phyloP scores from a whole-genome alignment of 2,113 vertebrate species.

The Pterocles gutturalis region DNA sequence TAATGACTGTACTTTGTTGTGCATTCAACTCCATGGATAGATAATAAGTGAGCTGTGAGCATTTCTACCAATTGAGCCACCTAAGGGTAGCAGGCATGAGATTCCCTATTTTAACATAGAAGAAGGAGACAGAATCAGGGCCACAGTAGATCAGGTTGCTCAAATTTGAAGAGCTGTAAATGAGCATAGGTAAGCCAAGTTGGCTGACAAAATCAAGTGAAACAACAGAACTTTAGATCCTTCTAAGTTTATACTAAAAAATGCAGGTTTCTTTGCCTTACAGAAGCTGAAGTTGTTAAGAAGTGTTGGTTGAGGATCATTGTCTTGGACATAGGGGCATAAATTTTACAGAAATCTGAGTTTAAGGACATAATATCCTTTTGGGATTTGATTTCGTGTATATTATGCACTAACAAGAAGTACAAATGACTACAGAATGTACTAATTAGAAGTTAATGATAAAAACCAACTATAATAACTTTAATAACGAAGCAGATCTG shows the following conservation, averaged over 20 bases:
- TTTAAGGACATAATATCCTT: neutral
- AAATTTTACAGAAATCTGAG: neutral
- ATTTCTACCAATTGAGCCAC: neutral
- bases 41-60: neutral
- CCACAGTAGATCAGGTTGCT: neutral
- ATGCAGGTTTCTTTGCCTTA: neutral
- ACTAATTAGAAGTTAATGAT: neutral
- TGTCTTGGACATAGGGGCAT: neutral
- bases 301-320: neutral
- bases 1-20: neutral
- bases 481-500: neutral
- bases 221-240: neutral
- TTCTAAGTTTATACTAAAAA: neutral
- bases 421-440: neutral
- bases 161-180: neutral
- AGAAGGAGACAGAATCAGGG: neutral
- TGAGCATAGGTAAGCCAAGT: neutral
- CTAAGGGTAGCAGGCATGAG: neutral
- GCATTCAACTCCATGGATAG: neutral
- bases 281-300: neutral
- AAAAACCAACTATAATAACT: neutral
- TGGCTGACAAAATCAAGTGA: neutral
- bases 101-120: neutral
- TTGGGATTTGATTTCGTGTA: neutral
- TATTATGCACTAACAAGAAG: neutral